Percentiles rank a stretch among this genome's conserved stretches.
These are phyloP conservation scores for Zingel zingel DNA, from an alignment of 2,113 vertebrate species.

Conservation along the genomic window DNA sequence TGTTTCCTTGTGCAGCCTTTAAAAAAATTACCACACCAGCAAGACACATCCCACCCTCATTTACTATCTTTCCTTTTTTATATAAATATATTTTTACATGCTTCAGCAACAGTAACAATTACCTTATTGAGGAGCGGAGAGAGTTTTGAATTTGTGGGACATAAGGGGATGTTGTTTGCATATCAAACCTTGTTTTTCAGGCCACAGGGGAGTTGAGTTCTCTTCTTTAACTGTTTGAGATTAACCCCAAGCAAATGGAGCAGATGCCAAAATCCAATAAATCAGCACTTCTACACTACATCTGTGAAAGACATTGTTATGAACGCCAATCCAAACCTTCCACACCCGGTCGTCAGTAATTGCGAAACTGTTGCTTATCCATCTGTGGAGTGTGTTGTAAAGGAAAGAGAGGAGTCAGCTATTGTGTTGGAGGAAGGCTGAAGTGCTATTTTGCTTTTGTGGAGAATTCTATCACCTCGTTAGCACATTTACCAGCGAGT, in stretches of 20 bases:
- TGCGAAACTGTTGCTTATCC: slow-evolving; percentile 71
- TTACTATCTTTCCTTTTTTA: slow-evolving; percentile 51
- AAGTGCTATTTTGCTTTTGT: slow-evolving; percentile 66
- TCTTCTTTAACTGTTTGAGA: slow-evolving; percentile 75
- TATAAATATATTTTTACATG: slow-evolving; percentile 67
- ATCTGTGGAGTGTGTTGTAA: slow-evolving; percentile 75
- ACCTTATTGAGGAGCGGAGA: slow-evolving; percentile 58
- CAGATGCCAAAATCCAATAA: slow-evolving; percentile 82
- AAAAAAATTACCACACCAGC: slow-evolving; percentile 71
- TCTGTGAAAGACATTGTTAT: slow-evolving; percentile 71
- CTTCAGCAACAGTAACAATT: slow-evolving; percentile 72
- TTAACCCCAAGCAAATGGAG: slow-evolving; percentile 82
- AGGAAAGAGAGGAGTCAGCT: slow-evolving; percentile 54
- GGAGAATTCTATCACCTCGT: slow-evolving; percentile 66
- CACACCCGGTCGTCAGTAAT: slow-evolving; percentile 66
- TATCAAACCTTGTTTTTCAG: slow-evolving; percentile 72
- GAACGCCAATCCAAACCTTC: slow-evolving; percentile 68
- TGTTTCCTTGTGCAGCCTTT: slow-evolving; percentile 46
- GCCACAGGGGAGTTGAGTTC: slow-evolving; percentile 73
- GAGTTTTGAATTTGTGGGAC: slow-evolving; percentile 59
- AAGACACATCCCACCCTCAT: slow-evolving; percentile 63
- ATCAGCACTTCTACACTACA: slow-evolving; percentile 68
- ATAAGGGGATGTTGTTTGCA: slow-evolving; percentile 75
- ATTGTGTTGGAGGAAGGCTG: slow-evolving; percentile 43
- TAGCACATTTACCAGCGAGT: slow-evolving; percentile 67